Evolutionary conservation across 2,888 invertebrate genomes (phyloP).

Genomic region (Chrysolina americana): DNA sequence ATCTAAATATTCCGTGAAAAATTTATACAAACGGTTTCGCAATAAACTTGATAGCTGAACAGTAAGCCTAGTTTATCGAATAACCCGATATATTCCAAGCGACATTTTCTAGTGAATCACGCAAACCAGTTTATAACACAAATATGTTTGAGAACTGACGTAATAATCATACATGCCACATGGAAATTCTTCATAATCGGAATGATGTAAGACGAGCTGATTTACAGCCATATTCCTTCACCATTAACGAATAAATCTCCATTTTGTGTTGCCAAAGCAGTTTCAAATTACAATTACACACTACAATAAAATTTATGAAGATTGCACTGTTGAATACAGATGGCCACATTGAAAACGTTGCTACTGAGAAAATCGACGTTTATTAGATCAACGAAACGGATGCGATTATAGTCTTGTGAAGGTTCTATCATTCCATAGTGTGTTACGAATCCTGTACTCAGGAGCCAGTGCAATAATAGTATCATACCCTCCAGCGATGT

Average conservation of each 20-base stretch:
- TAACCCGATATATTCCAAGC: background rate
- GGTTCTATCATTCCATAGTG: background rate
- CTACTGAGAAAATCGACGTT: background rate
- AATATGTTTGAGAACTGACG: slow-evolving; percentile 10
- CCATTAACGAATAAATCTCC: slow-evolving; percentile 8
- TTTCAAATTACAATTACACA: slow-evolving; percentile 14
- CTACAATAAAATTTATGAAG: background rate
- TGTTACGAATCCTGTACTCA: background rate
- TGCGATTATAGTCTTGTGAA: background rate
- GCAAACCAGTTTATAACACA: slow-evolving; percentile 6
- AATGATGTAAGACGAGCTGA: slow-evolving; percentile 11
- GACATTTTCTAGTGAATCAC: slow-evolving; percentile 12
- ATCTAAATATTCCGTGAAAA: too few species aligned
- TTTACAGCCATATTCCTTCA: slow-evolving; percentile 3
- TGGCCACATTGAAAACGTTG: background rate
- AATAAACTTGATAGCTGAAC: background rate
- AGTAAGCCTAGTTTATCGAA: background rate
- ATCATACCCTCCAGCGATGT: too few species aligned
- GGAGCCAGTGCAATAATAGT: too few species aligned
- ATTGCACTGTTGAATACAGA: slow-evolving; percentile 3
- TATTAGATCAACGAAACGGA: slow-evolving; percentile 13
- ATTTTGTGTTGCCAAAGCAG: background rate
- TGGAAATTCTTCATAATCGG: slow-evolving; percentile 9
- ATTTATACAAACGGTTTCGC: background rate
- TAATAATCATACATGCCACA: slow-evolving; percentile 4